phyloP scores from a whole-genome alignment of 2,113 vertebrate genomes.

The Paradoxurus hermaphroditus region DNA sequence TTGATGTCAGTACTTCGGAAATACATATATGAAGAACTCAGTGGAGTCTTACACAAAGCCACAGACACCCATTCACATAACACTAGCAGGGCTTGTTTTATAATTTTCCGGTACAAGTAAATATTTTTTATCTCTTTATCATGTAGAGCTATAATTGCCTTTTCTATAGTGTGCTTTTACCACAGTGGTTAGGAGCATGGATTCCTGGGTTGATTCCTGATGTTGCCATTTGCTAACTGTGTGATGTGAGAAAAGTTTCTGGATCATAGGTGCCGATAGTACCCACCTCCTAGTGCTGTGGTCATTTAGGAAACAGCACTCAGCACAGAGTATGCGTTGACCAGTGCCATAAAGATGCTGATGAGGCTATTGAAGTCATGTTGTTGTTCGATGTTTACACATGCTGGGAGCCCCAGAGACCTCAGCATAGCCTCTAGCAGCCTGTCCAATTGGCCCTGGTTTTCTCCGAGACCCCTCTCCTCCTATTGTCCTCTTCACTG shows the following conservation, averaged over 20 bases:
- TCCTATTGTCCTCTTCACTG: background rate
- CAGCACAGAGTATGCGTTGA: background rate
- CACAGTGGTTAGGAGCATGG: background rate
- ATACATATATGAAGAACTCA: background rate
- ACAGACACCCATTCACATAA: background rate
- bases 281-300: background rate
- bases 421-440: accelerated
- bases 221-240: background rate
- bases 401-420: background rate
- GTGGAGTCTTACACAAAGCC: background rate
- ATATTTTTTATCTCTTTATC: background rate
- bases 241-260: background rate
- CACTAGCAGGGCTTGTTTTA: background rate
- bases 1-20: background rate
- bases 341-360: background rate
- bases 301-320: background rate
- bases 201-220: background rate
- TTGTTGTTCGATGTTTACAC: background rate
- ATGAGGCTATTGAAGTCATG: background rate
- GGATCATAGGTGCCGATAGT: background rate
- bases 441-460: background rate
- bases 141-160: background rate
- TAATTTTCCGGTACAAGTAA: background rate
- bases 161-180: background rate
- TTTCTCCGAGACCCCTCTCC: background rate